Conservation (phyloP, 1,140 invertebrate species). For the Tetramorium parvispinum region DNA sequence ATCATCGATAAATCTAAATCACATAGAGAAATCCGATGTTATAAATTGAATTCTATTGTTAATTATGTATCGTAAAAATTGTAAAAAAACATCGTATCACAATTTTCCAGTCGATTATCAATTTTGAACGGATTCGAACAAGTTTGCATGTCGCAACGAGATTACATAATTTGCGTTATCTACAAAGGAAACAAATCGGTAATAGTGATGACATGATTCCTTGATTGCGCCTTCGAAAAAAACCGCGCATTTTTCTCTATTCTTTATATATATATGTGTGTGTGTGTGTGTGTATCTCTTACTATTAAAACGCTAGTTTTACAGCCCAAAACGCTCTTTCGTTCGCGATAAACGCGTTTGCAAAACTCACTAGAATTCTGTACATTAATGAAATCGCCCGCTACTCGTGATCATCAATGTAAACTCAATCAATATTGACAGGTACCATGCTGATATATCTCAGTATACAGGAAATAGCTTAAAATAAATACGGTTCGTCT, state of each 20-base stretch:
- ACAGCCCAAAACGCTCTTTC: conserved; percentile 20
- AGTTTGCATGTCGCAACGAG: conserved; percentile 16
- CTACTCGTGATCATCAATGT: conserved; percentile 42
- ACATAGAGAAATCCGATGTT: not conserved
- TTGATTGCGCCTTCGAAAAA: conserved; percentile 16
- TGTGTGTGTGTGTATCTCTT: conserved; percentile 4
- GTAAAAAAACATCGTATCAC: not conserved
- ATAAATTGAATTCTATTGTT: not conserved
- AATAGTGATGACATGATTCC: conserved; percentile 18
- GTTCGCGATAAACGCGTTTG: not conserved
- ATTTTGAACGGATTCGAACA: conserved; percentile 13
- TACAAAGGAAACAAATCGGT: not conserved
- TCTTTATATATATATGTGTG: not conserved
- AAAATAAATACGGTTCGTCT: conserved; percentile 54
- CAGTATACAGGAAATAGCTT: conserved; percentile 48
- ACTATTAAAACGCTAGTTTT: conserved; percentile 39
- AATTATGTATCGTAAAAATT: conserved; percentile 4
- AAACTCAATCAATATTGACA: conserved; percentile 53
- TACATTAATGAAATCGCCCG: conserved; percentile 48
- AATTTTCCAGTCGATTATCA: not conserved
- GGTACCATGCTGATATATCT: conserved; percentile 59
- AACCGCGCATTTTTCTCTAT: conserved; percentile 17
- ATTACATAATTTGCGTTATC: conserved; percentile 5
- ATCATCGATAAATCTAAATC: not conserved
- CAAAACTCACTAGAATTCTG: conserved; percentile 48